Conservation (phyloP, 1,140 invertebrate species). For the honey bee (Apis mellifera) region Amel_HAv3.1 CM009940.2:7982001-7982500, state of each 20-base stretch:
- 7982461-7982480: slow-evolving; percentile 40
- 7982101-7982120: not conserved
- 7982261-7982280: too few relatives aligned
- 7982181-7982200: not conserved
- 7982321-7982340: slow-evolving; percentile 33
- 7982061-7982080: not conserved
- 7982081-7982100: slow-evolving; percentile 6
- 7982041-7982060: not conserved
- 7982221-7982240: slow-evolving; percentile 12
- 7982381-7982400: slow-evolving; percentile 1
- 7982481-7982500: slow-evolving; percentile 38
- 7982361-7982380: slow-evolving; percentile 50
- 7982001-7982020: too few relatives aligned
- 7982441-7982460: slow-evolving; percentile 18
- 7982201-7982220: too few relatives aligned
- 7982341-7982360: slow-evolving; percentile 51
- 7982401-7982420: not conserved
- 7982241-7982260: too few relatives aligned
- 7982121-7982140: not conserved
- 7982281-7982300: not conserved
- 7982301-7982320: slow-evolving; percentile 19
- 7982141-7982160: not conserved
- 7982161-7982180: not conserved
- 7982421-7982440: not conserved
- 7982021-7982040: slow-evolving; percentile 7